phyloP scores from a whole-genome alignment of 2,797 vertebrate genomes.

The Pitangus sulphuratus region DNA sequence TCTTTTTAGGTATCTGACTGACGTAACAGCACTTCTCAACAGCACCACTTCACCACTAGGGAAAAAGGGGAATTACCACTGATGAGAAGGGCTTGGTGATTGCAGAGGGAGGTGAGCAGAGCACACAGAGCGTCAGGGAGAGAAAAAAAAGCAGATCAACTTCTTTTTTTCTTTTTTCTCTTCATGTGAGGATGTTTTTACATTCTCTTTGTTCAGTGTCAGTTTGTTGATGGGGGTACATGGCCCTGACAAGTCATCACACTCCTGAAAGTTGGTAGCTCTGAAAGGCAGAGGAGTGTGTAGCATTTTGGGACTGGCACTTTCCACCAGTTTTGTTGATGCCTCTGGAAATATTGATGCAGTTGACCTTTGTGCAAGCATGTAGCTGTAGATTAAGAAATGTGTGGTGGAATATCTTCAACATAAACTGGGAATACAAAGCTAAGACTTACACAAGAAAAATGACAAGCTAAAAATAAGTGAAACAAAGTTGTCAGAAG shows the following conservation, averaged over 20 bases:
- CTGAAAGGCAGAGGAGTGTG: neutral
- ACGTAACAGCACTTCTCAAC: neutral
- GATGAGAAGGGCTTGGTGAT: neutral
- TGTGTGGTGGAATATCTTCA: neutral
- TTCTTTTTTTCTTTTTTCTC: neutral
- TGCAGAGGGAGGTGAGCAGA: neutral
- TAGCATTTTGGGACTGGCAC: neutral
- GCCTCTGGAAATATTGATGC: neutral
- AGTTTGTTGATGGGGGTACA: neutral
- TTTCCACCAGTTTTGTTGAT: neutral
- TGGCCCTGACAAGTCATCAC: rapidly evolving
- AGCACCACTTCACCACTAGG: neutral
- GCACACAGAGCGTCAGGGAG: rapidly evolving
- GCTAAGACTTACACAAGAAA: neutral
- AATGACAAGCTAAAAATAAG: neutral
- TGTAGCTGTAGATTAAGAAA: neutral
- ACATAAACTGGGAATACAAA: neutral
- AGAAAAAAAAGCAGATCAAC: neutral
- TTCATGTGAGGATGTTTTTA: neutral
- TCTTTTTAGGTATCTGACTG: neutral
- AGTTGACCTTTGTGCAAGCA: neutral
- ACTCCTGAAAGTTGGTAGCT: neutral
- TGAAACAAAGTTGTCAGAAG: neutral
- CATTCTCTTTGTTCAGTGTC: neutral
- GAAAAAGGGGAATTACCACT: neutral